Evolutionary conservation across 2,797 vertebrate genomes (phyloP).

Genomic region (Balearica regulorum): DNA sequence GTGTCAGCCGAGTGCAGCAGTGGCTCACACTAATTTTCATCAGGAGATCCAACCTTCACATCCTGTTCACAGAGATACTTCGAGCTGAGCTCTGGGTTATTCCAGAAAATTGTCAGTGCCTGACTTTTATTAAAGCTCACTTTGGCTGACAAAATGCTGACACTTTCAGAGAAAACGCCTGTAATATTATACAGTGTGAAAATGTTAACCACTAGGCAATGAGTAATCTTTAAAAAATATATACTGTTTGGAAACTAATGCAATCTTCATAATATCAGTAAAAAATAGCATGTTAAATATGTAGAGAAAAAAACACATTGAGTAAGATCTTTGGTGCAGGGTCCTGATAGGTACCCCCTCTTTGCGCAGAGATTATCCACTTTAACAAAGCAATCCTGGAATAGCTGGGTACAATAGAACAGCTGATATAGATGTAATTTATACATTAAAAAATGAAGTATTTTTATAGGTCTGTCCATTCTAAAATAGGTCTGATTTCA

Average conservation of each 20-base stretch:
- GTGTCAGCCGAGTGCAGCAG: constrained; percentile 55
- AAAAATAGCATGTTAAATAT: background rate
- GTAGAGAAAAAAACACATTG: background rate
- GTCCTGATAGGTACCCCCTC: accelerated
- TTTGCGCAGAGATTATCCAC: background rate
- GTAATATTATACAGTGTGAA: constrained; percentile 41
- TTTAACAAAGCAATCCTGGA: background rate
- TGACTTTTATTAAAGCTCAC: constrained; percentile 42
- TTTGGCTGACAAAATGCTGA: constrained; percentile 55
- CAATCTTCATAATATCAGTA: constrained; percentile 26
- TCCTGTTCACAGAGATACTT: constrained; percentile 19
- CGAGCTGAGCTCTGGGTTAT: constrained; percentile 25
- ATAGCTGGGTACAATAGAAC: background rate
- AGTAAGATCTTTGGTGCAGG: background rate
- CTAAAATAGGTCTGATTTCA: background rate
- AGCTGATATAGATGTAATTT: background rate
- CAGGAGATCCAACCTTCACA: constrained; percentile 57
- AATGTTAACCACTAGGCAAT: constrained; percentile 44
- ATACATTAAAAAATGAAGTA: background rate
- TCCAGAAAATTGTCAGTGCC: constrained; percentile 63
- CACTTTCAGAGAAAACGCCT: constrained; percentile 35
- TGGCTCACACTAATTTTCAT: constrained; percentile 44
- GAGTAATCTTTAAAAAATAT: constrained; percentile 4
- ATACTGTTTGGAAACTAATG: constrained; percentile 47
- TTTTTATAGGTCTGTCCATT: background rate